Conservation (phyloP, 2,113 vertebrate genomes). For the Eurypyga helias region DNA sequence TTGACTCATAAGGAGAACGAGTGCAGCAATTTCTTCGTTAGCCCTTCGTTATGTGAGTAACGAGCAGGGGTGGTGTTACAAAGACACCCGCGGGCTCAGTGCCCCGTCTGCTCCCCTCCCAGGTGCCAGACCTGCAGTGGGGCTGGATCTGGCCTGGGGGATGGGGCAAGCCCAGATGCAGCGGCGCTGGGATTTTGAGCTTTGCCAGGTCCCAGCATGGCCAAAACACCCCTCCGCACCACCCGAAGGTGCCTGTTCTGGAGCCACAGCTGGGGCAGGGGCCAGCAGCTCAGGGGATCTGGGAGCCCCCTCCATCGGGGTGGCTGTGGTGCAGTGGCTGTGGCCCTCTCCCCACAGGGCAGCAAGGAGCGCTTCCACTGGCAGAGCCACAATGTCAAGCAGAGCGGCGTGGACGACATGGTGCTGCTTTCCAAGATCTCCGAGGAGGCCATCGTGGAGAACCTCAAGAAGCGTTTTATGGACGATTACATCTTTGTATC, state of each 20-base stretch:
- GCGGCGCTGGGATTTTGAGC: neutral
- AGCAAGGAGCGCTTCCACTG: slow-evolving; percentile 94
- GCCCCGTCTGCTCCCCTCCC: accelerated
- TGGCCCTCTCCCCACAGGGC: slow-evolving; percentile 74
- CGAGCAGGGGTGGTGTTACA: neutral
- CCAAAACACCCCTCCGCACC: neutral
- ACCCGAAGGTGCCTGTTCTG: accelerated
- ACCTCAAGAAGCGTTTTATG: slow-evolving; percentile 96
- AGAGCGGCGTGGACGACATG: slow-evolving; percentile 98
- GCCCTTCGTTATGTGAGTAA: accelerated
- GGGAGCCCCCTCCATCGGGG: neutral
- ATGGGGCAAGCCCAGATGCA: neutral
- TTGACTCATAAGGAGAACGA: neutral
- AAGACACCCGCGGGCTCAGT: accelerated
- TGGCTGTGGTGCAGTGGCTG: neutral
- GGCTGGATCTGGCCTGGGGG: neutral
- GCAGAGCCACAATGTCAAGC: slow-evolving; percentile 98
- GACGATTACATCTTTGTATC: slow-evolving; percentile 99
- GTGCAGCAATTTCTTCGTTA: accelerated
- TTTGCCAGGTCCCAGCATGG: neutral
- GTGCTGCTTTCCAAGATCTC: slow-evolving; percentile 94
- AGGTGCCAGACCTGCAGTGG: accelerated
- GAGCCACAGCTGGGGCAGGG: accelerated
- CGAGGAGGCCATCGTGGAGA: slow-evolving; percentile 93
- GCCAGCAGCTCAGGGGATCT: neutral